Evolutionary conservation across 2,797 vertebrate genomes (phyloP).

Genomic region (Hipposideros larvatus): DNA sequence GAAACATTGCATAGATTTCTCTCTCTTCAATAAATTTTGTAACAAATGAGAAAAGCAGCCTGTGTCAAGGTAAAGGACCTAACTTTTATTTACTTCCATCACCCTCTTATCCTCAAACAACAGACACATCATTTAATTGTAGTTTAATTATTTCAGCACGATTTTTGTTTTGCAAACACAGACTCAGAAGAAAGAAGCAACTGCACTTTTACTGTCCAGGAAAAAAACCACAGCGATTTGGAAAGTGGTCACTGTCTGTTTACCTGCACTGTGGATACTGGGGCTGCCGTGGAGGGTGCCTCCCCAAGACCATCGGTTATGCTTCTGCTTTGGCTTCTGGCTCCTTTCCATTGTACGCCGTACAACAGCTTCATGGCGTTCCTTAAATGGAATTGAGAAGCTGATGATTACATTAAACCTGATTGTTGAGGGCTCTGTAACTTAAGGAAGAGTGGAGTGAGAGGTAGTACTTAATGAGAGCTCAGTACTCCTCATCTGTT

Average conservation of each 20-base stretch:
- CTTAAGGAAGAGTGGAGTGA: background rate
- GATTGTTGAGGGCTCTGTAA: background rate
- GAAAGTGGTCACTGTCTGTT: constrained; percentile 47
- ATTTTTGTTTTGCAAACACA: constrained; percentile 49
- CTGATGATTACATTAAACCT: background rate
- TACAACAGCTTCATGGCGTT: constrained; percentile 96
- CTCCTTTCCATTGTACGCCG: constrained; percentile 94
- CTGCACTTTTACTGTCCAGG: background rate
- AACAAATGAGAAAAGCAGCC: constrained; percentile 30
- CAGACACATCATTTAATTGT: background rate
- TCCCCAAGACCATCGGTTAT: constrained; percentile 98
- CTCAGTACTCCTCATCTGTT: background rate
- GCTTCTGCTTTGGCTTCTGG: constrained; percentile 93
- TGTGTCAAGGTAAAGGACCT: background rate
- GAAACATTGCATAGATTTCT: background rate
- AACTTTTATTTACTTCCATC: constrained; percentile 43
- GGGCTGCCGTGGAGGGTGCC: constrained; percentile 89
- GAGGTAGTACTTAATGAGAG: background rate
- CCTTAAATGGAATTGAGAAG: constrained; percentile 86
- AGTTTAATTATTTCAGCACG: constrained; percentile 45
- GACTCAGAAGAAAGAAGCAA: constrained; percentile 40
- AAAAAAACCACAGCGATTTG: background rate
- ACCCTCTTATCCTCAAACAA: constrained; percentile 64
- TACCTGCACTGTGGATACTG: constrained; percentile 90
- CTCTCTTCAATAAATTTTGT: background rate